A percentile compares a stretch with the other conserved stretches of the same genome.
Evolutionary conservation across 2,113 vertebrate species (phyloP).

Genomic region (Salminus brasiliensis): DNA sequence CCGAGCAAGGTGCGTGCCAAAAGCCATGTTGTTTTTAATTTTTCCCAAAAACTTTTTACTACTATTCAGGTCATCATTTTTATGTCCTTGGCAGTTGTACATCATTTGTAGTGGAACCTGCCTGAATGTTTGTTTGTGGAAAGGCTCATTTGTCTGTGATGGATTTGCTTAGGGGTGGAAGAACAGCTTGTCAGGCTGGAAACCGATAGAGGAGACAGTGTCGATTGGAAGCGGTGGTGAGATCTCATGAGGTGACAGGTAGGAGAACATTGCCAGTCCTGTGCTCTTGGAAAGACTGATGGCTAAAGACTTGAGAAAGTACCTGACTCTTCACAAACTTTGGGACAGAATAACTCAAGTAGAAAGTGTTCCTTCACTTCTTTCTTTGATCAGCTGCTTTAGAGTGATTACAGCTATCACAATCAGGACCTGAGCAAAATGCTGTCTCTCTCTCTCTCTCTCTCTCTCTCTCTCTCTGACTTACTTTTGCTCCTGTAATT

Average conservation of each 20-base stretch:
- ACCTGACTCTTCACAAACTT: slow-evolving; percentile 40
- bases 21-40: not conserved
- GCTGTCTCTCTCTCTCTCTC: not conserved
- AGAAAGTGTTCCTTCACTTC: slow-evolving; percentile 7
- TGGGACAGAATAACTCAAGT: slow-evolving; percentile 35
- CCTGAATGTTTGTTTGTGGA: not conserved
- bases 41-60: not conserved
- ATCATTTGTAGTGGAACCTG: not conserved
- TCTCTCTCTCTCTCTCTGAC: not conserved
- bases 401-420: slow-evolving; percentile 5
- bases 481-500: not conserved
- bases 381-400: slow-evolving; percentile 30
- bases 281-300: slow-evolving; percentile 49
- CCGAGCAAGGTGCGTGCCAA: slow-evolving; percentile 6
- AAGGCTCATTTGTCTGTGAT: not conserved
- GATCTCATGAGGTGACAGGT: slow-evolving; percentile 48
- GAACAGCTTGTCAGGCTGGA: slow-evolving; percentile 9
- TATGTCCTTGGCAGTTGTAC: not conserved
- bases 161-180: not conserved
- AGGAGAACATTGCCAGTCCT: slow-evolving; percentile 34
- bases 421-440: not conserved
- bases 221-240: not conserved
- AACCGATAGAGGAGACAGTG: not conserved
- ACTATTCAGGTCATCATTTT: not conserved
- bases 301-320: slow-evolving; percentile 53